These are phyloP conservation scores for Popillia japonica DNA, from an alignment of 1,140 invertebrate genomes.

Conservation along the genomic window DNA sequence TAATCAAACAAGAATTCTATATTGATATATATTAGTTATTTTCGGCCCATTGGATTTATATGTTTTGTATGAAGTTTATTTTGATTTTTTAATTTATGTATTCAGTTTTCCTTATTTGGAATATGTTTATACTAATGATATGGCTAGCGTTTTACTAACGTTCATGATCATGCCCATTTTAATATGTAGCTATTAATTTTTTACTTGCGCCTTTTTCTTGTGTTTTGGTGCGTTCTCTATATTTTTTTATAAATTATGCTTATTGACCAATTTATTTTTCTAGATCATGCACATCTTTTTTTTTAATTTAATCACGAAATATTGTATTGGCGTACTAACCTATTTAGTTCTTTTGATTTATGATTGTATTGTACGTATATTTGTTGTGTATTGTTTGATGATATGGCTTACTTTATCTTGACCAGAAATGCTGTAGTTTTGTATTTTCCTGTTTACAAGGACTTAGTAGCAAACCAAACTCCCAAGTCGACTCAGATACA, in stretches of 20 bases:
- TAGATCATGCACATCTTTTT: conserved; percentile 13
- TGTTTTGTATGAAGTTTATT: conserved; percentile 11
- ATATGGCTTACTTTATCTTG: conserved; percentile 27
- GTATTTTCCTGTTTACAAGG: conserved; percentile 28
- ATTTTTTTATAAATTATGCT: conserved; percentile 32
- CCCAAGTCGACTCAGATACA: not conserved
- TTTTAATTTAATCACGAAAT: not conserved
- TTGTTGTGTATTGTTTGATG: conserved; percentile 23
- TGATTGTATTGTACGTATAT: conserved; percentile 26
- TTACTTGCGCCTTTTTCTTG: not conserved
- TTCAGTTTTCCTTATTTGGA: conserved; percentile 35
- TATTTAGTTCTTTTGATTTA: not conserved
- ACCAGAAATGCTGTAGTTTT: conserved; percentile 37
- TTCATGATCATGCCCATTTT: conserved; percentile 38
- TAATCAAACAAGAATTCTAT: not conserved
- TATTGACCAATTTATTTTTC: conserved; percentile 12
- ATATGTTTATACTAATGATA: conserved; percentile 37
- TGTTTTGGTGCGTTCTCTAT: conserved; percentile 13
- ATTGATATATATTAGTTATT: not conserved
- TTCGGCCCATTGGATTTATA: not conserved
- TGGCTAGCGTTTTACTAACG: conserved; percentile 37
- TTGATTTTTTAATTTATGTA: conserved; percentile 29
- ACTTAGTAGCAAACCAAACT: conserved; percentile 26
- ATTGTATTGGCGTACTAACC: not conserved
- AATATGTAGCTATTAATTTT: conserved; percentile 35